These are phyloP conservation scores for Gymnogyps californianus DNA, from an alignment of 2,113 vertebrate genomes.

Conservation along the genomic window DNA sequence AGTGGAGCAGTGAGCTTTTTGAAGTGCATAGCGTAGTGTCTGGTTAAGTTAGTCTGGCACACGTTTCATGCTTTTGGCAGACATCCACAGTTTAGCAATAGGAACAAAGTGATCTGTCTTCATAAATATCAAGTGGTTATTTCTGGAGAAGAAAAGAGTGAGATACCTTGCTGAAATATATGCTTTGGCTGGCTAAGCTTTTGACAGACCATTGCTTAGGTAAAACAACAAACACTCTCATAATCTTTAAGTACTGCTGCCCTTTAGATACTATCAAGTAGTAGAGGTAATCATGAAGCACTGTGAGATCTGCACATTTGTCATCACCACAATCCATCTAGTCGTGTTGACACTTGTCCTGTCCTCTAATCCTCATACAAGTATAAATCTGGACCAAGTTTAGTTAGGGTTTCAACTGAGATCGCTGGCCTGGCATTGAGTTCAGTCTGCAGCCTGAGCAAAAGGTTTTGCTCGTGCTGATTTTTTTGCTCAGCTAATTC, in stretches of 20 bases:
- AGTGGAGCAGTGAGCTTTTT: neutral
- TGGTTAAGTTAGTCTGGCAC: conserved; percentile 23
- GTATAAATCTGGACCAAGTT: neutral
- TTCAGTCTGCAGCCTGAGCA: neutral
- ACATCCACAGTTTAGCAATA: neutral
- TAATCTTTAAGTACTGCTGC: neutral
- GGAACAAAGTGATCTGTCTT: conserved; percentile 50
- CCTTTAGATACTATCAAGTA: neutral
- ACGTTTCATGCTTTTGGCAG: conserved; percentile 20
- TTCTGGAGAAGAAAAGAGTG: conserved; percentile 21
- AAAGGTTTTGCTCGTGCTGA: neutral
- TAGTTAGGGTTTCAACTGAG: neutral
- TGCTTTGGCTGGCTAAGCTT: neutral
- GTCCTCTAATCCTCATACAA: neutral
- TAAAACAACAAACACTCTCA: neutral
- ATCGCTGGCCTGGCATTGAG: neutral
- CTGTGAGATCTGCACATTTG: neutral
- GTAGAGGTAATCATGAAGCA: neutral
- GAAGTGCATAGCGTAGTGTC: neutral
- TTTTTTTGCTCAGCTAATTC: neutral
- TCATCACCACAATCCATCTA: neutral
- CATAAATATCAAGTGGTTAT: conserved; percentile 30
- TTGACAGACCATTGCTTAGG: neutral
- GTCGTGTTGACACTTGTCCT: neutral
- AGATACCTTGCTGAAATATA: conserved; percentile 12